Percentiles rank a stretch among this genome's conserved stretches.
phyloP scores from a whole-genome alignment of 2,888 invertebrate species.

The Merodon equestris region DNA sequence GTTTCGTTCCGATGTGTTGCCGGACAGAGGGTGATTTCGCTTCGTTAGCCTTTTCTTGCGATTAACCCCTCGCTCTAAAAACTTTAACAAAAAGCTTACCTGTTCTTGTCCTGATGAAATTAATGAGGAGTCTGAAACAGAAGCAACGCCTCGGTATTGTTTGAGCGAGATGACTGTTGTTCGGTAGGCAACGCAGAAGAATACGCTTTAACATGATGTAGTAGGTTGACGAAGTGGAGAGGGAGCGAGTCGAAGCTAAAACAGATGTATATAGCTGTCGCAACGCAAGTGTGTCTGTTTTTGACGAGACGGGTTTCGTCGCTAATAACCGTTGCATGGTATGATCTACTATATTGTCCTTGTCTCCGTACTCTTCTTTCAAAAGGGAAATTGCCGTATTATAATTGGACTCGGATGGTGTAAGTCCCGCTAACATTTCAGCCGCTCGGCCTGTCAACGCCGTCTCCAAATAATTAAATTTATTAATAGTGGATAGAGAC shows the following conservation, averaged over 20 bases:
- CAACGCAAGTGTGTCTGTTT: no score
- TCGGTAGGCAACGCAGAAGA: conserved; percentile 23
- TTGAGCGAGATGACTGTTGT: not conserved
- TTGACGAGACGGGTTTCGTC: no score
- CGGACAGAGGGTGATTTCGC: conserved; percentile 8
- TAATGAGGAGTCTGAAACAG: no score
- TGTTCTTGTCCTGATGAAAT: no score
- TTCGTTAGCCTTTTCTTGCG: conserved; percentile 8
- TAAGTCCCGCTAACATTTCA: conserved; percentile 2
- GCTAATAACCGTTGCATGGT: no score
- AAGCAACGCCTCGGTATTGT: no score
- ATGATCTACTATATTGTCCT: no score
- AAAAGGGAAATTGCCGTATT: not conserved
- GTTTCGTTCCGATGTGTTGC: not conserved
- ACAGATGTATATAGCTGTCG: no score
- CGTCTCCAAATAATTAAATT: conserved; percentile 5
- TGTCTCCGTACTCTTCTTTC: no score
- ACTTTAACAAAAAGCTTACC: no score
- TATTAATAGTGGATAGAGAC: no score
- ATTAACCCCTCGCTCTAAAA: conserved; percentile 28
- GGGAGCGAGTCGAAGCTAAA: conserved; percentile 7
- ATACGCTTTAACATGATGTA: conserved; percentile 36
- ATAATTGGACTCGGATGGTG: not conserved
- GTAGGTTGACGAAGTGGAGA: conserved; percentile 20
- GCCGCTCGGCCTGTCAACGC: not conserved